phyloP scores from a whole-genome alignment of 2,797 vertebrate genomes.

The Coranthus polyacanthus region DNA sequence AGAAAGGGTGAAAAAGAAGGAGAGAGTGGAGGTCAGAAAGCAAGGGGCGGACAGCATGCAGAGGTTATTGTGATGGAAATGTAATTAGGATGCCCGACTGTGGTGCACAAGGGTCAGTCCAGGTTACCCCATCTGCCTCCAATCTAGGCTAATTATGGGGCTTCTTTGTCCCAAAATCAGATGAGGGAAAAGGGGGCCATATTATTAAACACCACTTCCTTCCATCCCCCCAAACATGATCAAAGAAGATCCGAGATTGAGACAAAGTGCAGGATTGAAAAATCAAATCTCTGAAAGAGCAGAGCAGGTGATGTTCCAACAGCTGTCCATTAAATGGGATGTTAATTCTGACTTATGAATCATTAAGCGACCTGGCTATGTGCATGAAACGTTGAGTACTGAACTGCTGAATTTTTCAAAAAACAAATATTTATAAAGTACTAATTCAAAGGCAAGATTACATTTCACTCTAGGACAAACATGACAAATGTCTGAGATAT shows the following conservation, averaged over 20 bases:
- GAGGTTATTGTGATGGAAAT: conserved; percentile 91
- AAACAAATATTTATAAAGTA: not conserved
- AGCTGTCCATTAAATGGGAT: conserved; percentile 52
- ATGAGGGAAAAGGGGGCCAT: conserved; percentile 73
- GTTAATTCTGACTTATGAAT: conserved; percentile 37
- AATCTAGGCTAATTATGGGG: conserved; percentile 86
- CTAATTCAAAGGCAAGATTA: not conserved
- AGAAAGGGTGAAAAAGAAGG: conserved; percentile 73
- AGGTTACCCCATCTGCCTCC: conserved; percentile 89
- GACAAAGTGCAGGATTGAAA: conserved; percentile 65
- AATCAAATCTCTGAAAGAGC: conserved; percentile 62
- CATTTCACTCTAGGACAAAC: not conserved
- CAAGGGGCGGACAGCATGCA: conserved; percentile 81
- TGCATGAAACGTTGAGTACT: not conserved
- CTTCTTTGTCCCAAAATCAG: conserved; percentile 86
- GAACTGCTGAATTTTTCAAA: conserved; percentile 1
- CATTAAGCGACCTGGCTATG: conserved; percentile 22
- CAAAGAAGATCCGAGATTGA: conserved; percentile 77
- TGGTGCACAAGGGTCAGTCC: conserved; percentile 80
- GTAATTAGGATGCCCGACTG: conserved; percentile 86
- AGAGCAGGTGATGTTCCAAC: conserved; percentile 62
- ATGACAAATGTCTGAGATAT: not conserved
- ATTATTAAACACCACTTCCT: conserved; percentile 78
- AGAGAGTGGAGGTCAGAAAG: conserved; percentile 84
- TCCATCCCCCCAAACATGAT: conserved; percentile 62